phyloP scores from a whole-genome alignment of 2,888 invertebrate genomes.

The Conistra vaccinii region DNA sequence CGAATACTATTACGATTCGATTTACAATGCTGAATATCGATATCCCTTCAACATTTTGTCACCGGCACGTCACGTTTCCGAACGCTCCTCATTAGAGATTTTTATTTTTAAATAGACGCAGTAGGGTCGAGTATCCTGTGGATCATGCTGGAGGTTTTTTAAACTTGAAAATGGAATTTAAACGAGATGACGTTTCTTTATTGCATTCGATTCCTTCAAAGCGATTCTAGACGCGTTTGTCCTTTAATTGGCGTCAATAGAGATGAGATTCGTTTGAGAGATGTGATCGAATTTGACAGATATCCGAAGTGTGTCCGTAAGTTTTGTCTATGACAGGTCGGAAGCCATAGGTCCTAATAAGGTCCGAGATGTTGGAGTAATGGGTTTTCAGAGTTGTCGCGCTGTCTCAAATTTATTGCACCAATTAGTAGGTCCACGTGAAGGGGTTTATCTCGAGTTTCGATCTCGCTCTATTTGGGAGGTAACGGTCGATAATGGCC shows the following conservation, averaged over 20 bases:
- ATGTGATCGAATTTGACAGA: slow-evolving; percentile 76
- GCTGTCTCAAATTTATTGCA: slow-evolving; percentile 87
- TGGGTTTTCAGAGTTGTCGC: slow-evolving; percentile 82
- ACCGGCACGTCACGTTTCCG: slow-evolving; percentile 84
- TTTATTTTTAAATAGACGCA: slow-evolving; percentile 79
- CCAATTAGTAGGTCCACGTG: slow-evolving; percentile 89
- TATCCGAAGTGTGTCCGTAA: slow-evolving; percentile 74
- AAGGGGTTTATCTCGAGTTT: slow-evolving; percentile 84
- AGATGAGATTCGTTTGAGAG: slow-evolving; percentile 77
- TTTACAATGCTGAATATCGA: slow-evolving; percentile 67
- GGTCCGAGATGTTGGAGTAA: slow-evolving; percentile 76
- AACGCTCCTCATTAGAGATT: slow-evolving; percentile 84
- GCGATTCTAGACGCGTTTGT: slow-evolving; percentile 77
- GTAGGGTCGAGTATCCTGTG: slow-evolving; percentile 78
- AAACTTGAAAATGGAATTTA: slow-evolving; percentile 85
- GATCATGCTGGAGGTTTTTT: slow-evolving; percentile 70
- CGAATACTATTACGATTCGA: slow-evolving; percentile 68
- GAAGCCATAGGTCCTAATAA: slow-evolving; percentile 78
- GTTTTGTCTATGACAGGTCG: slow-evolving; percentile 76
- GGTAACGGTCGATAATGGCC: slow-evolving; percentile 88
- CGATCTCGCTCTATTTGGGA: slow-evolving; percentile 89
- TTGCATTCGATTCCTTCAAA: slow-evolving; percentile 71
- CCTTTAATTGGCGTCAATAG: slow-evolving; percentile 79
- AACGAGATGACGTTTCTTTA: slow-evolving; percentile 87
- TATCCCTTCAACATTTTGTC: slow-evolving; percentile 86